phyloP scores from a whole-genome alignment of 2,797 vertebrate genomes.

The Acropternis orthonyx region DNA sequence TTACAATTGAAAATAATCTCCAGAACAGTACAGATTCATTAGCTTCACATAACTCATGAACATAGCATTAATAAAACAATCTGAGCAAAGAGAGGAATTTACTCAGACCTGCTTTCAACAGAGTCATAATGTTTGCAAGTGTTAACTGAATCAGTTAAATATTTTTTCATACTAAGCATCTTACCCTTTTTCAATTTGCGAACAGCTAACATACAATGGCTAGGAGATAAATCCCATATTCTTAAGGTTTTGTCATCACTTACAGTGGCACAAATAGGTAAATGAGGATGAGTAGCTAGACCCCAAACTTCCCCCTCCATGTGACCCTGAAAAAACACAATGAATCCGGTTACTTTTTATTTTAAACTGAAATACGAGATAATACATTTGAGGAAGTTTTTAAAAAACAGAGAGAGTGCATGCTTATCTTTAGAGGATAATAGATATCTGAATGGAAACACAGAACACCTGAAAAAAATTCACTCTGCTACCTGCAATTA shows the following conservation, averaged over 20 bases:
- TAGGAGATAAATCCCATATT: conserved; percentile 99
- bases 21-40: background rate
- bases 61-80: background rate
- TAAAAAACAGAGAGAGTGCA: background rate
- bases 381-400: background rate
- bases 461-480: background rate
- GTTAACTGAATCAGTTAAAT: conserved; percentile 5
- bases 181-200: conserved; percentile 98
- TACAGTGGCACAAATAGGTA: conserved; percentile 97
- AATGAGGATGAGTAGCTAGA: conserved; percentile 94
- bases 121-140: background rate
- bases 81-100: background rate
- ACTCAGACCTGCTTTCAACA: background rate
- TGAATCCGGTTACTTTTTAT: background rate
- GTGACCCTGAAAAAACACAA: conserved; percentile 86
- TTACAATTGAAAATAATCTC: background rate
- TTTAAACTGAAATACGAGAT: background rate
- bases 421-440: background rate
- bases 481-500: background rate
- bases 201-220: conserved; percentile 98
- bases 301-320: conserved; percentile 99
- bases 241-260: conserved; percentile 98
- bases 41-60: background rate
- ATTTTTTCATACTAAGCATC: conserved; percentile 46
- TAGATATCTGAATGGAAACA: background rate